A percentile compares a stretch with the other conserved stretches of the same genome.
These are phyloP conservation scores for Phorcus lineatus DNA, from an alignment of 2,888 invertebrate genomes.

Conservation along the genomic window DNA sequence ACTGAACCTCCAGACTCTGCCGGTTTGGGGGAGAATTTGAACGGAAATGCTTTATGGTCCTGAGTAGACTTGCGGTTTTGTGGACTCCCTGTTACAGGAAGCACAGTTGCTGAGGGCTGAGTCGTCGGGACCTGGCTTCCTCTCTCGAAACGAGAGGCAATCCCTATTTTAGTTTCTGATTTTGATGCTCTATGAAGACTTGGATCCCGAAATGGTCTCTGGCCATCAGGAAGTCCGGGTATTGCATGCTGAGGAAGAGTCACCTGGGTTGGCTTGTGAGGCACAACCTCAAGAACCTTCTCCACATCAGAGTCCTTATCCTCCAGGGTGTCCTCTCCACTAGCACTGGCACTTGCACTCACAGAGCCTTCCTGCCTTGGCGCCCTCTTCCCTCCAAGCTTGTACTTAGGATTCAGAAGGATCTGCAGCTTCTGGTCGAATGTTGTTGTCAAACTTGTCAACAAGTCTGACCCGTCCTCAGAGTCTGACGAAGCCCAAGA, in stretches of 20 bases:
- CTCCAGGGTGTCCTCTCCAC: slow-evolving; percentile 26
- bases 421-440: slow-evolving; percentile 71
- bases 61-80: not conserved
- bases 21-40: not conserved
- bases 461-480: slow-evolving; percentile 69
- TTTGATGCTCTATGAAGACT: slow-evolving; percentile 66
- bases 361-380: slow-evolving; percentile 24
- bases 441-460: slow-evolving; percentile 67
- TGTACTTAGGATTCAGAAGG: slow-evolving; percentile 65
- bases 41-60: slow-evolving; percentile 19
- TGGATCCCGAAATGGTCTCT: slow-evolving; percentile 61
- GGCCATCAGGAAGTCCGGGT: not conserved
- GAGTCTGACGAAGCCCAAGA: slow-evolving; percentile 66
- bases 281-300: not conserved
- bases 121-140: slow-evolving; percentile 31
- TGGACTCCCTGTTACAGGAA: not conserved
- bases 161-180: slow-evolving; percentile 68
- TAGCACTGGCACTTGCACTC: slow-evolving; percentile 27
- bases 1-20: not conserved
- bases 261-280: not conserved
- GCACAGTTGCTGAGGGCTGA: slow-evolving; percentile 7
- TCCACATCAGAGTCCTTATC: slow-evolving; percentile 19
- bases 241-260: slow-evolving; percentile 10
- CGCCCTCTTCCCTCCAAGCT: slow-evolving; percentile 44
- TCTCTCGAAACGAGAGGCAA: slow-evolving; percentile 71